These are phyloP conservation scores for Petrocephalus sullivani DNA, from an alignment of 2,797 vertebrate genomes.

Conservation along the genomic window DNA sequence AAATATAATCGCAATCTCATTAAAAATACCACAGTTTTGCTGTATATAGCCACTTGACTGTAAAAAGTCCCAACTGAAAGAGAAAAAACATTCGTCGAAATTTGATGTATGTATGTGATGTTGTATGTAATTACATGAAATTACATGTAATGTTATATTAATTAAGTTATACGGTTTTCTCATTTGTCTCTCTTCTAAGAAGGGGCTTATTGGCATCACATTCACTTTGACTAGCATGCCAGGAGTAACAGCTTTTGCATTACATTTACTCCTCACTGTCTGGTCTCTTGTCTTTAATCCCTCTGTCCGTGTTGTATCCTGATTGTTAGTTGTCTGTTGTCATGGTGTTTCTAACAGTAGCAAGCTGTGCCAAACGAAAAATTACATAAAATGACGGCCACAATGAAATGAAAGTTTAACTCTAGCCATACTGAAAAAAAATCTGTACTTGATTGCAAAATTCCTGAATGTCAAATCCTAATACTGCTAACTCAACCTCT, in stretches of 20 bases:
- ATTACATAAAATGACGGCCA: not conserved
- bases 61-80: not conserved
- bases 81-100: not conserved
- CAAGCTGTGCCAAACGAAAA: not conserved
- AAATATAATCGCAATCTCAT: not conserved
- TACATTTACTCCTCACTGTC: not conserved
- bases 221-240: constrained; percentile 75
- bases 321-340: not conserved
- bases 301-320: not conserved
- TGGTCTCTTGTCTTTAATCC: not conserved
- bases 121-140: no score
- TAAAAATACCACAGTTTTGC: not conserved
- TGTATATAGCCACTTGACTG: not conserved
- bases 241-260: constrained; percentile 43
- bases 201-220: constrained; percentile 76
- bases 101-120: not conserved
- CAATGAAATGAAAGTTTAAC: no score
- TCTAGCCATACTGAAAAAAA: no score
- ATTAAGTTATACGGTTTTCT: constrained; percentile 41
- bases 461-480: no score
- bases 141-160: not conserved
- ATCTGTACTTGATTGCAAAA: no score
- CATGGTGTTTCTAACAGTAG: not conserved
- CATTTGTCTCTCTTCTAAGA: constrained; percentile 88
- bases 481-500: not conserved